phyloP scores from a whole-genome alignment of 2,888 invertebrate species.

The Phymatocera aterrima region DNA sequence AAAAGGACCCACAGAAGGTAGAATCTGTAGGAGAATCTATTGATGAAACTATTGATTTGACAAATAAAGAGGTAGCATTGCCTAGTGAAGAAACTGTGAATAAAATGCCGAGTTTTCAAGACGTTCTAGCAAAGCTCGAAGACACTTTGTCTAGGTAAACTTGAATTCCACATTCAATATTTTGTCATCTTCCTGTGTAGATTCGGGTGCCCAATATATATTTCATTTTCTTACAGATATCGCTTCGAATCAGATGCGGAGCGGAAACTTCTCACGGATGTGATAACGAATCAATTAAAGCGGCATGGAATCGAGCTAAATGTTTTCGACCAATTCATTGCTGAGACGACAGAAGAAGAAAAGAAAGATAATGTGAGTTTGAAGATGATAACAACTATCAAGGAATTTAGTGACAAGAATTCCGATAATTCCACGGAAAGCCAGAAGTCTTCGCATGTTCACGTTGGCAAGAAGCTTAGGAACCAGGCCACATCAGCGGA shows the following conservation, averaged over 20 bases:
- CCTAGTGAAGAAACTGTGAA: not conserved
- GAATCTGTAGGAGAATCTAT: not conserved
- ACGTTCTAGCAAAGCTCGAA: constrained; percentile 51
- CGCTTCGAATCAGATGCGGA: constrained; percentile 12
- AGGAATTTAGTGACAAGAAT: not conserved
- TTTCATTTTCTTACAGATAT: not conserved
- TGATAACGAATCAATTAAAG: constrained; percentile 15
- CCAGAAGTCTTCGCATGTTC: not conserved
- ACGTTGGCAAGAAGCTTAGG: not conserved
- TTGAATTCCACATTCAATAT: not conserved
- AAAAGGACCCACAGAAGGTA: constrained; percentile 36
- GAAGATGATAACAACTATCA: not conserved
- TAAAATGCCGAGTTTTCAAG: constrained; percentile 46
- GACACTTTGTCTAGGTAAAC: constrained; percentile 47
- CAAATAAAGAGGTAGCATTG: not conserved
- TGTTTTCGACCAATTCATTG: constrained; percentile 1
- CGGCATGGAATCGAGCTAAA: not conserved
- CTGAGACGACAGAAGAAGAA: not conserved
- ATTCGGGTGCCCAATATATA: not conserved
- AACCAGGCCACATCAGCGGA: not conserved
- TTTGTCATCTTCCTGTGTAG: not conserved
- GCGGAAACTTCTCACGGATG: not conserved
- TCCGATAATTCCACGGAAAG: not conserved
- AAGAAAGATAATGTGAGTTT: not conserved
- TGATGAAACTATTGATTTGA: not conserved